These are phyloP conservation scores for Microtus richardsoni DNA, from an alignment of 2,113 vertebrate genomes.

Conservation along the genomic window DNA sequence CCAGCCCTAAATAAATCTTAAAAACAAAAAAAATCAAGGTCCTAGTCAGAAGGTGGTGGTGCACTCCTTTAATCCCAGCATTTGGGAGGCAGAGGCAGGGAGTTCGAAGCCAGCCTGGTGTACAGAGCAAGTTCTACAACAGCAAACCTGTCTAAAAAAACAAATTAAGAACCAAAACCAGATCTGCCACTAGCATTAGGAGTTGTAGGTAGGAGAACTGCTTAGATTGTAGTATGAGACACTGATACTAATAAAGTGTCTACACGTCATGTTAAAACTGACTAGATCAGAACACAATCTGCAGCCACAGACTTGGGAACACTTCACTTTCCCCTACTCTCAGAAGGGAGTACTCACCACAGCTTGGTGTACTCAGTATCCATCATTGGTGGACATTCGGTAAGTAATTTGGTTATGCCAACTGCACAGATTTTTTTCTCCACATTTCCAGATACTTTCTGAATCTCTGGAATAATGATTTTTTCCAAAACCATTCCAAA, in stretches of 20 bases:
- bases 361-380: conserved; percentile 98
- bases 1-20: background rate
- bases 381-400: conserved; percentile 99
- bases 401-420: conserved; percentile 96
- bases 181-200: background rate
- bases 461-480: conserved; percentile 98
- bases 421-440: conserved; percentile 99
- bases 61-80: too few species aligned
- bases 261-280: background rate
- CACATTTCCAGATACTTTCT: conserved; percentile 97
- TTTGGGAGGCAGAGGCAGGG: too few species aligned
- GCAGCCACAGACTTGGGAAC: background rate
- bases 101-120: too few species aligned
- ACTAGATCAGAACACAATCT: background rate
- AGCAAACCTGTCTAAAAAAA: too few species aligned
- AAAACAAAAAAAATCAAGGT: background rate
- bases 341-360: conserved; percentile 87
- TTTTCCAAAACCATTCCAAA: conserved; percentile 99
- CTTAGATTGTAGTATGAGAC: background rate
- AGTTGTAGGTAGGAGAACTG: background rate
- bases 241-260: background rate
- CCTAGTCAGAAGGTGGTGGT: too few species aligned
- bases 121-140: too few species aligned
- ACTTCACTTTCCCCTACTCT: background rate
- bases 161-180: background rate